phyloP scores from a whole-genome alignment of 2,888 invertebrate genomes.

The Lordiphosa andalusiaca region DNA sequence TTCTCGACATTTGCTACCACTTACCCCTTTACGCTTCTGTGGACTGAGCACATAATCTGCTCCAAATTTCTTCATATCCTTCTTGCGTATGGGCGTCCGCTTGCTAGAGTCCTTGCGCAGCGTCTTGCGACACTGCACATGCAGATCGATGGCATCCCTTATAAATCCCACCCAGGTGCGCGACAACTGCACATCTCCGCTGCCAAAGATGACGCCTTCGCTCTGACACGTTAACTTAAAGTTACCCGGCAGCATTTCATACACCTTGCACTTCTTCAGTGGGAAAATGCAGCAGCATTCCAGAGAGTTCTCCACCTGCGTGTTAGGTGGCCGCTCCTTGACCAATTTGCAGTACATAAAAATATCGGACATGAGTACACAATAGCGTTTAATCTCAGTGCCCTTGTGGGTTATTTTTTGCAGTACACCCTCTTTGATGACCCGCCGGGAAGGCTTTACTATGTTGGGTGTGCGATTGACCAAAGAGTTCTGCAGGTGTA shows the following conservation, averaged over 20 bases:
- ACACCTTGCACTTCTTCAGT: slow-evolving; percentile 85
- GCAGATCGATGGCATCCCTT: slow-evolving; percentile 82
- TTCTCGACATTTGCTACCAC: slow-evolving; percentile 22
- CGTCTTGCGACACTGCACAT: slow-evolving; percentile 83
- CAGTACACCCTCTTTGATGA: slow-evolving; percentile 85
- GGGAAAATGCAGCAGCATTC: slow-evolving; percentile 86
- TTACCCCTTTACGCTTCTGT: slow-evolving; percentile 81
- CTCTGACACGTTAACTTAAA: slow-evolving; percentile 84
- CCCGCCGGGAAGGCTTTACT: slow-evolving; percentile 83
- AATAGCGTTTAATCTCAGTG: slow-evolving; percentile 83
- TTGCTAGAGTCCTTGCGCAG: slow-evolving; percentile 85
- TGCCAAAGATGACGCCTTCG: slow-evolving; percentile 83
- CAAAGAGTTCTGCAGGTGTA: slow-evolving; percentile 85
- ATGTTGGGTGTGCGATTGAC: slow-evolving; percentile 84
- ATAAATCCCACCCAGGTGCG: slow-evolving; percentile 83
- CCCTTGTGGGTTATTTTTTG: slow-evolving; percentile 82
- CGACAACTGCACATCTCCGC: slow-evolving; percentile 82
- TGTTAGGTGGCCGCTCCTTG: slow-evolving; percentile 80
- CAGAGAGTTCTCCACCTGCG: slow-evolving; percentile 83
- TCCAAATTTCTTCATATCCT: slow-evolving; percentile 82
- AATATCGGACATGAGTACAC: slow-evolving; percentile 87
- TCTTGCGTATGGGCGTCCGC: slow-evolving; percentile 83
- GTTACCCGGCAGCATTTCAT: slow-evolving; percentile 82
- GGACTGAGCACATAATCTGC: slow-evolving; percentile 82
- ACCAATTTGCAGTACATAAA: slow-evolving; percentile 87